Base-by-base conservation (phyloP, 1,140 invertebrate genomes). In the Sweltsa coloradensis region DNA sequence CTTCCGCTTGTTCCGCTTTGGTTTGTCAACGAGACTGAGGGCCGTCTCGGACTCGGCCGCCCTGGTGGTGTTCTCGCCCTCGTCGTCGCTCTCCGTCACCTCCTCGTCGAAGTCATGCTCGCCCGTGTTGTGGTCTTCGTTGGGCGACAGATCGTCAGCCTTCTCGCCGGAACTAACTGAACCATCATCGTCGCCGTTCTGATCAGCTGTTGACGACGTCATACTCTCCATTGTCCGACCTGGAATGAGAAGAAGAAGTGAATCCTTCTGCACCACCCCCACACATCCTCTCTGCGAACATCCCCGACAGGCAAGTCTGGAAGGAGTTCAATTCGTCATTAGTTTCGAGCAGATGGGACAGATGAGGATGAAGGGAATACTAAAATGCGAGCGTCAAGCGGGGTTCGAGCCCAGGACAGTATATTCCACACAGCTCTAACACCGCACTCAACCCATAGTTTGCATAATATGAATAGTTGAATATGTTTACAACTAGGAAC, bases 1-100 rank as follows among this genome's bases (percentile, higher is more conserved):
- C 51, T 71, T 71, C 36, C 69, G 51, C 47, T 71, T 71, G 57
- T 71, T 71, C 36, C 64, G 53, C 47, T 47, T 47, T 23, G 45
- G 45, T 5, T 18, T 18, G 4, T 31, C 13, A 18, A 9, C 16
- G n/a, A 25, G 18, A 25, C 18, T 25, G 41, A 2, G 14, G 3
- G 42, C 9, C 42, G 42, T 26, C 2, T 26, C 19, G 9, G 42
- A 44, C 9, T 16, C 23, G 18, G 23, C 22, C 18, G 41, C 23
- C 3, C 23, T 25, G n/a, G 42, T 14, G 2, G 24, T 21, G 9
- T 29, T 44, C 6, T 42, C 42, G 14, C 26, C 42, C 16, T 44
- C 42, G 2, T 26, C 26, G 19, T 44, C 42, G 5, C 9, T 31
- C 13, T 44, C 42, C 24, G 42, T 11, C 26, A 44, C 34, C 26